A percentile compares a stretch with the other conserved stretches of the same genome.
These are phyloP conservation scores for Drosophila sp. DNA, from an alignment of 1,140 invertebrate species.

Conservation along the genomic window DNA sequence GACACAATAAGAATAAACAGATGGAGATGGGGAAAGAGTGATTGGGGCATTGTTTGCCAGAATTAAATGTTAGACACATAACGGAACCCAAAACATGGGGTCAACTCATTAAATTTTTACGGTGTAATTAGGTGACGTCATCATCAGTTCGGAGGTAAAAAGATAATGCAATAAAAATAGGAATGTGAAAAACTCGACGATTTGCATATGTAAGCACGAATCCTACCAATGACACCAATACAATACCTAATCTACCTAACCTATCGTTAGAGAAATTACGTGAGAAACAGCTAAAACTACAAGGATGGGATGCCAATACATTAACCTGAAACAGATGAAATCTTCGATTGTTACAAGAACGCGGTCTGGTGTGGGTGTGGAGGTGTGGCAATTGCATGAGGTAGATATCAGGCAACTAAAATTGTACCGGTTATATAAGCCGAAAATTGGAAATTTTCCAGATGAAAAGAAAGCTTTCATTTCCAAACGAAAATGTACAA, in stretches of 20 bases:
- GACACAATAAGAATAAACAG: constrained; percentile 2
- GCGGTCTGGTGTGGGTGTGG: constrained; percentile 15
- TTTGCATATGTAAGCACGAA: constrained; percentile 52
- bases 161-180: constrained; percentile 16
- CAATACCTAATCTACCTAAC: constrained; percentile 34
- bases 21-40: background rate
- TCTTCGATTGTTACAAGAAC: constrained; percentile 22
- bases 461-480: constrained; percentile 57
- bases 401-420: constrained; percentile 10
- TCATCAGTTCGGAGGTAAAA: constrained; percentile 4
- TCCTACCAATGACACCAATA: constrained; percentile 74
- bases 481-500: constrained; percentile 46
- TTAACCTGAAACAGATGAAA: constrained; percentile 43
- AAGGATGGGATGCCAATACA: constrained; percentile 48
- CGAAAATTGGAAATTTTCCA: constrained; percentile 73
- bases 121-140: constrained; percentile 49
- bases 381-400: constrained; percentile 43
- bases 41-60: constrained; percentile 4
- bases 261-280: constrained; percentile 14
- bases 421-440: constrained; percentile 76
- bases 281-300: constrained; percentile 34
- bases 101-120: constrained; percentile 42
- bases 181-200: constrained; percentile 9
- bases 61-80: constrained; percentile 21
- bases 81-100: constrained; percentile 12